These are phyloP conservation scores for Hemicrepidius hirtus DNA, from an alignment of 2,888 invertebrate genomes.

Conservation along the genomic window DNA sequence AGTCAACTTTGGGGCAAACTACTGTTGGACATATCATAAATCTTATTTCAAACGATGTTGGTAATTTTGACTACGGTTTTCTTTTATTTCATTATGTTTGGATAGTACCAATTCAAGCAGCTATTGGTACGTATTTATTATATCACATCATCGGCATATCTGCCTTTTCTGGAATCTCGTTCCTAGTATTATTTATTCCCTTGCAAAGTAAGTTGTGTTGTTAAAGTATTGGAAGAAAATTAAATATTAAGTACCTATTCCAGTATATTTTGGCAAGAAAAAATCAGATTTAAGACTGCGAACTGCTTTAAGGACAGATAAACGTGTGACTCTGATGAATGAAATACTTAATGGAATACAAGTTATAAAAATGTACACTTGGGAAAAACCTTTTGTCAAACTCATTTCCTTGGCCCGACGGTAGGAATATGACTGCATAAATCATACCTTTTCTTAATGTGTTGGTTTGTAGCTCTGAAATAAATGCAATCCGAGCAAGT, in stretches of 20 bases:
- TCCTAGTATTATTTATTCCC: conserved; percentile 72
- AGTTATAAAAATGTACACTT: conserved; percentile 97
- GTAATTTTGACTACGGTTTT: conserved; percentile 87
- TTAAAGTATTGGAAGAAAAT: neutral
- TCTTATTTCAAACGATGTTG: conserved; percentile 88
- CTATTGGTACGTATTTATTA: conserved; percentile 82
- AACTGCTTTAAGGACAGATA: conserved; percentile 88
- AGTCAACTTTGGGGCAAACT: conserved; percentile 89
- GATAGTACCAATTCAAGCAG: conserved; percentile 85
- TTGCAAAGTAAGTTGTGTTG: conserved; percentile 68
- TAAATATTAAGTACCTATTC: conserved; percentile 35
- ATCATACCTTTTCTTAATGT: neutral
- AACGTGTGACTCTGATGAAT: conserved; percentile 90
- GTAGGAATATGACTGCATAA: conserved; percentile 61
- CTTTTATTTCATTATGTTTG: conserved; percentile 88
- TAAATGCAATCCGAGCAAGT: conserved; percentile 82
- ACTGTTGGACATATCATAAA: conserved; percentile 78
- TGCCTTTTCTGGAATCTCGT: conserved; percentile 74
- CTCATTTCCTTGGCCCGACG: conserved; percentile 81
- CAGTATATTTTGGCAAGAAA: conserved; percentile 78
- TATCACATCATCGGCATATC: conserved; percentile 75
- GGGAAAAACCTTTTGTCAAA: conserved; percentile 91
- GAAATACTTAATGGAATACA: conserved; percentile 92
- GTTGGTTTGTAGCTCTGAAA: conserved; percentile 76
- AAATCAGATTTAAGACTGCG: conserved; percentile 84